phyloP scores from a whole-genome alignment of 2,113 vertebrate genomes.

The Dromaius novaehollandiae region DNA sequence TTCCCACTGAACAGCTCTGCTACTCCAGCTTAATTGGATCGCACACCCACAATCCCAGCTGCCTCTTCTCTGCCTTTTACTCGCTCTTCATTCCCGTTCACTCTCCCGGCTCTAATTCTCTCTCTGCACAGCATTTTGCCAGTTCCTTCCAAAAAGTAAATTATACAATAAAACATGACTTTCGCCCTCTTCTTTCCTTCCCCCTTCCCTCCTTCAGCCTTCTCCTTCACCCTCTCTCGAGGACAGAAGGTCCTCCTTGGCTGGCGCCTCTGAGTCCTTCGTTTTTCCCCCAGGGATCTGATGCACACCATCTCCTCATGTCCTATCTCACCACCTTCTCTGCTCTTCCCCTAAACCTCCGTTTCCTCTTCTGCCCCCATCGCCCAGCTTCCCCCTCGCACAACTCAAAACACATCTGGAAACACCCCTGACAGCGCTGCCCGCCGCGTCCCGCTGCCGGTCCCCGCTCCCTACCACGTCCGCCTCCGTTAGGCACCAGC shows the following conservation, averaged over 20 bases:
- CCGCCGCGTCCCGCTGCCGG: neutral
- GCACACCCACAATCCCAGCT: neutral
- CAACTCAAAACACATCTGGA: neutral
- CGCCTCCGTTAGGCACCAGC: constrained; percentile 2
- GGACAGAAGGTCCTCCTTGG: neutral
- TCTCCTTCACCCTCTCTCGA: neutral
- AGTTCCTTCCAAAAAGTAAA: neutral
- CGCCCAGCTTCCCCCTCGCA: neutral
- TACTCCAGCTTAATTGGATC: neutral
- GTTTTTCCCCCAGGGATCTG: neutral
- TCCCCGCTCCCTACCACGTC: neutral
- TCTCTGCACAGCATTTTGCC: neutral
- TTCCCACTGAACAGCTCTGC: neutral
- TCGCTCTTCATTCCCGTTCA: neutral
- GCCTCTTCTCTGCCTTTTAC: neutral
- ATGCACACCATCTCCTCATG: neutral
- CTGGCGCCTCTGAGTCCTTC: neutral
- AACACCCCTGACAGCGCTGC: neutral
- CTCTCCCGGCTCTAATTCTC: neutral
- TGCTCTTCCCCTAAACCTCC: neutral
- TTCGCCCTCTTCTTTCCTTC: neutral
- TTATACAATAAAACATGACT: neutral
- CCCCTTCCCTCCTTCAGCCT: neutral
- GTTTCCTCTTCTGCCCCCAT: neutral
- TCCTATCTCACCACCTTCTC: neutral